Conservation (phyloP, 1,140 invertebrate genomes). For the Bactericera cockerelli region DNA sequence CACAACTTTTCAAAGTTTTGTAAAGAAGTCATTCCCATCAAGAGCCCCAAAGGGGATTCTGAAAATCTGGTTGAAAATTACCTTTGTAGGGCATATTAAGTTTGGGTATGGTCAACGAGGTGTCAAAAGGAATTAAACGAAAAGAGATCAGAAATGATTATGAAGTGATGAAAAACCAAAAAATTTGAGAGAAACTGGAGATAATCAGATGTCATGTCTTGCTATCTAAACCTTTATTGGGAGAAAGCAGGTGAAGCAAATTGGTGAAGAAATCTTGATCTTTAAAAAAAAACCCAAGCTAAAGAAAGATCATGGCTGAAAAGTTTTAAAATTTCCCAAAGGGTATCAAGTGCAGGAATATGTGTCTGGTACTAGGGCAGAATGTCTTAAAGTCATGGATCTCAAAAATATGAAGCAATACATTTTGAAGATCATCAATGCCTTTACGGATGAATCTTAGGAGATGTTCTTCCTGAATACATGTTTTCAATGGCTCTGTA, state of each 20-base stretch:
- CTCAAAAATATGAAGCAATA: slow-evolving; percentile 68
- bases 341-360: slow-evolving; percentile 81
- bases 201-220: slow-evolving; percentile 39
- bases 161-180: slow-evolving; percentile 21
- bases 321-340: slow-evolving; percentile 86
- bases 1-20: slow-evolving; percentile 76
- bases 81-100: slow-evolving; percentile 51
- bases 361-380: slow-evolving; percentile 83
- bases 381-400: slow-evolving; percentile 56
- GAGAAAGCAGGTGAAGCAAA: slow-evolving; percentile 87
- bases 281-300: slow-evolving; percentile 86
- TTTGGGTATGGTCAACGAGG: slow-evolving; percentile 46
- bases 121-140: slow-evolving; percentile 15
- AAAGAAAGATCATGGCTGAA: slow-evolving; percentile 88
- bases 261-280: slow-evolving; percentile 91
- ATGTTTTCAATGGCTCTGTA: slow-evolving; percentile 98
- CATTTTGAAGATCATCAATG: slow-evolving; percentile 94
- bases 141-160: neutral
- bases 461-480: slow-evolving; percentile 94
- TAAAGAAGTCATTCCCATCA: slow-evolving; percentile 58
- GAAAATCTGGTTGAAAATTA: slow-evolving; percentile 35
- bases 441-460: slow-evolving; percentile 90
- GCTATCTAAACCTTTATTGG: slow-evolving; percentile 84
- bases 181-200: neutral
- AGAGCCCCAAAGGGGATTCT: slow-evolving; percentile 18